Evolutionary conservation across 2,797 vertebrate species (phyloP), one percentile per base, ranked within the genome.

Genomic region (Pseudomugil gertrudae): DNA sequence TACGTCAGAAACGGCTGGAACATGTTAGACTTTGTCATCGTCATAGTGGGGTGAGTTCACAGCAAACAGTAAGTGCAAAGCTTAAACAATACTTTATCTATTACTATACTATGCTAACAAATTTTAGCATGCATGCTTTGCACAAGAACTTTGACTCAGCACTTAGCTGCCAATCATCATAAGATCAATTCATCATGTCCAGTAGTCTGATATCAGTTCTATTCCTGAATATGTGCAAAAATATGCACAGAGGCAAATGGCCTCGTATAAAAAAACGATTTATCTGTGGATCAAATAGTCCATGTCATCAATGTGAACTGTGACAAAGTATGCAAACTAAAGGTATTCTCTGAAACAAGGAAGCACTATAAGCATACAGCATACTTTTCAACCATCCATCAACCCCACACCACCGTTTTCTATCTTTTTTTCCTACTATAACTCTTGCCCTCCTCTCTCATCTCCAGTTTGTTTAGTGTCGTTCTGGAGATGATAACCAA

Each of bases 1-100:
- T 99, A 99, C 13, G 95, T 99, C 89, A 94, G 97, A 89, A 99
- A 98, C 38, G 98, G 98, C 86, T 99, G 98, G 98, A 99, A 99
- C 94, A 96, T 99, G 94, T 90, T 99, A 94, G 98, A 99, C 94
- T 99, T 99, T 93, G 95, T 99, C 92, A 99, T 99, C 83, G 98
- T 99, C 88, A 94, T 99, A 68, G 96, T 99, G 85, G 97, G 98
- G 97, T 98, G 94, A 95, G 95, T 95, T 68, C 67, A 43, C 23
- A 17, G 35, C 43, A 29, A n/a, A 29, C 21, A 9, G 45, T 24
- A 26, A 27, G 24, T 24, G 35, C 2, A 0, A 30, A 38, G 14
- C 23, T 13, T 23, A 3, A 15, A 45, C 3, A 8, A 33, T 21
- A 13, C 8, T 0, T 61, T 9, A 9, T 51, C 4, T 40, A 3